Conservation (phyloP, 2,113 vertebrate species). For the Microcebus ravelobensis region DNA sequence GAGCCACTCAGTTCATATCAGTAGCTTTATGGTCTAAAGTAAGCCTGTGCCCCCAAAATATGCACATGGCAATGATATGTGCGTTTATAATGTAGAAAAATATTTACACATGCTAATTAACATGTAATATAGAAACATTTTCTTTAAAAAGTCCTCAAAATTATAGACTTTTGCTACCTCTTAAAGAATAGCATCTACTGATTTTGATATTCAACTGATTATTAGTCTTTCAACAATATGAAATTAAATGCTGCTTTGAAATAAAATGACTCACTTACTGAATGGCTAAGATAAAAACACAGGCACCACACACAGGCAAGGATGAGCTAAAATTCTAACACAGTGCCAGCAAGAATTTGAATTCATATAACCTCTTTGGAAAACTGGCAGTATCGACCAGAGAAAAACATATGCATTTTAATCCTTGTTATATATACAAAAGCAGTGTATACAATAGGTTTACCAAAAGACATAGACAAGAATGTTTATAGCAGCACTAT, state of each 20-base stretch:
- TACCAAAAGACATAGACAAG: neutral
- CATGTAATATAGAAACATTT: neutral
- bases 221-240: slow-evolving; percentile 9
- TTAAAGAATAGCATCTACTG: neutral
- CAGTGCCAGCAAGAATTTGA: neutral
- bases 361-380: neutral
- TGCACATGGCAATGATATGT: neutral
- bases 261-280: neutral
- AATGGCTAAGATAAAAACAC: neutral
- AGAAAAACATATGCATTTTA: neutral
- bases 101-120: neutral
- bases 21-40: neutral
- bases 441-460: neutral
- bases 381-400: neutral
- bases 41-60: neutral
- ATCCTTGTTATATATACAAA: neutral
- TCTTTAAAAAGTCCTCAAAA: neutral
- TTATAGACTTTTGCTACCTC: neutral
- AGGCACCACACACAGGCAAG: neutral
- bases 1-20: neutral
- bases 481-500: neutral
- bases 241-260: slow-evolving; percentile 15
- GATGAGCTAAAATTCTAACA: neutral
- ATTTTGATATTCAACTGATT: neutral
- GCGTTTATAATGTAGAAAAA: neutral